Percentiles rank a stretch among this genome's conserved stretches.
Evolutionary conservation across 2,113 vertebrate genomes (phyloP).

Genomic region (Oryzias javanicus): DNA sequence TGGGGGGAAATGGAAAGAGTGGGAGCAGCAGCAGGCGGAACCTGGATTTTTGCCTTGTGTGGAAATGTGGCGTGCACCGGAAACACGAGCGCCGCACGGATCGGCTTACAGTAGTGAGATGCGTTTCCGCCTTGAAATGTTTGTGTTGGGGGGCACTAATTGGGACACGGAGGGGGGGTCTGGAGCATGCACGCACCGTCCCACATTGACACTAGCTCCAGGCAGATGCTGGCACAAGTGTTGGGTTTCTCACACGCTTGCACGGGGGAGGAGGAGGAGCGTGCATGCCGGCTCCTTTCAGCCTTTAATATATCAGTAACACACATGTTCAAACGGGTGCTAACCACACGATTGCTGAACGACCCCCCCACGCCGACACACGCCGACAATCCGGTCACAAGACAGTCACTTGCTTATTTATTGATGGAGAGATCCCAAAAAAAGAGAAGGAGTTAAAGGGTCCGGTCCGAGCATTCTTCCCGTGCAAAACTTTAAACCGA

Average conservation of each 20-base stretch:
- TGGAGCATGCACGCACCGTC: slow-evolving; percentile 10
- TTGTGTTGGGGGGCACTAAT: slow-evolving; percentile 46
- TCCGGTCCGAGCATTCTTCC: too few species aligned
- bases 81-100: slow-evolving; percentile 38
- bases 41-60: slow-evolving; percentile 42
- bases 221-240: slow-evolving; percentile 63
- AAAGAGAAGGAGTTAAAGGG: too few species aligned
- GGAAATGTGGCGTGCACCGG: slow-evolving; percentile 30
- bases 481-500: slow-evolving; percentile 63
- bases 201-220: slow-evolving; percentile 49
- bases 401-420: slow-evolving; percentile 26
- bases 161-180: slow-evolving; percentile 25
- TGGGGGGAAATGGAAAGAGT: slow-evolving; percentile 33
- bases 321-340: slow-evolving; percentile 17
- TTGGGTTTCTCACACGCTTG: slow-evolving; percentile 65
- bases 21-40: slow-evolving; percentile 55
- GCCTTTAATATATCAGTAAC: slow-evolving; percentile 12
- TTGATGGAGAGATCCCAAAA: slow-evolving; percentile 10
- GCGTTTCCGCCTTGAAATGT: slow-evolving; percentile 54
- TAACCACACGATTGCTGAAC: slow-evolving; percentile 31
- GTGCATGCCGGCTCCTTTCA: slow-evolving; percentile 17
- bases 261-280: slow-evolving; percentile 33
- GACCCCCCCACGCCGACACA: not conserved
- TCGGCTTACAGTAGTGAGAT: slow-evolving; percentile 66
- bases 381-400: slow-evolving; percentile 34